A percentile compares a stretch with the other conserved stretches of the same genome.
Evolutionary conservation across 2,888 invertebrate species (phyloP).

Genomic region (Helicoverpa assulta): DNA sequence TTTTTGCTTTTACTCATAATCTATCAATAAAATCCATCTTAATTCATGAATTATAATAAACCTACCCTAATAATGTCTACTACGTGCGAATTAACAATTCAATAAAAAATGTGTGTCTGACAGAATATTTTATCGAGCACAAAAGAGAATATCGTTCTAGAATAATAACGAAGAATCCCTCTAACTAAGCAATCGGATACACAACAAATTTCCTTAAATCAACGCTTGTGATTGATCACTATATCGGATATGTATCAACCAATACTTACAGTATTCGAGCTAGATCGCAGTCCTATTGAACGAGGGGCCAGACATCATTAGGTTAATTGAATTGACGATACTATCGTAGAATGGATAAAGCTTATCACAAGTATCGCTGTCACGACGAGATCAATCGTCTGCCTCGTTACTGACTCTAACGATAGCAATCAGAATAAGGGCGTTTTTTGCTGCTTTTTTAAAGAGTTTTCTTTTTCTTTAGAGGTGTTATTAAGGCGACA

Average conservation of each 20-base stretch:
- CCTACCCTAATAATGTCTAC: no score
- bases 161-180: not conserved
- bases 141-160: not conserved
- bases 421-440: conserved; percentile 67
- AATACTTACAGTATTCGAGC: conserved; percentile 64
- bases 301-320: conserved; percentile 79
- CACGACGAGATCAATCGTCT: conserved; percentile 80
- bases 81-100: not conserved
- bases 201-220: conserved; percentile 57
- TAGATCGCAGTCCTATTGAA: conserved; percentile 64
- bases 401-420: conserved; percentile 74
- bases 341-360: conserved; percentile 77
- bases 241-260: conserved; percentile 62
- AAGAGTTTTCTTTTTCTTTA: conserved; percentile 50
- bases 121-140: not conserved
- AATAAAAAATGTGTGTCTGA: not conserved
- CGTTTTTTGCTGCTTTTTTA: conserved; percentile 47
- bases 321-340: conserved; percentile 84
- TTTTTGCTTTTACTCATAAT: not conserved
- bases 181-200: conserved; percentile 56
- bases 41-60: not conserved
- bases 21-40: not conserved
- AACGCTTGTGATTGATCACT: conserved; percentile 54
- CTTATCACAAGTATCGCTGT: conserved; percentile 82
- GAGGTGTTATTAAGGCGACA: conserved; percentile 53